phyloP scores from a whole-genome alignment of 1,140 invertebrate genomes.

The Caenorhabditis latens region DNA sequence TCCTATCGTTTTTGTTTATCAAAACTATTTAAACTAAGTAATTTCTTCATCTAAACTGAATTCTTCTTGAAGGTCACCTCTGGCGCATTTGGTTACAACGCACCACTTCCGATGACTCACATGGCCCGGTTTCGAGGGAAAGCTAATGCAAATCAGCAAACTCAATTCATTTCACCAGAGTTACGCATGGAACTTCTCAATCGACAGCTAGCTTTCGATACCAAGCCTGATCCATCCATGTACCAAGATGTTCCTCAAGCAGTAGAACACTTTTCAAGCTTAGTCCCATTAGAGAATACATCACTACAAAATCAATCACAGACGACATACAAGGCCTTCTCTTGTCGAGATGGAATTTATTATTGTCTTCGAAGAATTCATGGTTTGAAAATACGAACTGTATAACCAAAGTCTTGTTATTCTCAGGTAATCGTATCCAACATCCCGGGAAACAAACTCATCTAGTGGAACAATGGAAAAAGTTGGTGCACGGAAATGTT shows the following conservation, averaged over 20 bases:
- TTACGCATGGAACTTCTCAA: conserved; percentile 56
- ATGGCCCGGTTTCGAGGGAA: conserved; percentile 58
- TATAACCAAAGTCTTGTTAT: background rate
- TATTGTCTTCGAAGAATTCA: conserved; percentile 58
- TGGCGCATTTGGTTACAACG: conserved; percentile 35
- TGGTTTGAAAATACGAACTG: conserved; percentile 10
- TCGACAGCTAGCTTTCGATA: conserved; percentile 61
- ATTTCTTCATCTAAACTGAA: too few relatives aligned
- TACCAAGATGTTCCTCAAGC: conserved; percentile 58
- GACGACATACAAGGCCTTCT: conserved; percentile 40
- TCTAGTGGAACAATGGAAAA: conserved; percentile 61
- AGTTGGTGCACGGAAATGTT: conserved; percentile 51
- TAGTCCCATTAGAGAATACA: conserved; percentile 57
- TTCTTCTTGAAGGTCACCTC: conserved; percentile 18
- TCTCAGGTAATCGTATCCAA: conserved; percentile 56
- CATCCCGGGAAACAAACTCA: conserved; percentile 51
- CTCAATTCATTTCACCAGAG: conserved; percentile 57
- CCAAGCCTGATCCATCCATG: background rate
- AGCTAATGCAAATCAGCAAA: conserved; percentile 8
- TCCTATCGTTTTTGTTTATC: too few relatives aligned
- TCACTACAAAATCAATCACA: background rate
- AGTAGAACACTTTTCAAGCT: conserved; percentile 29
- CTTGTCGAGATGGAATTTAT: conserved; percentile 57
- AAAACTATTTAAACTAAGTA: too few relatives aligned
- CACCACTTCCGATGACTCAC: conserved; percentile 40